Percentiles rank a stretch among this genome's conserved stretches.
These are phyloP conservation scores for Acridotheres tristis DNA, from an alignment of 2,797 vertebrate species.

Conservation along the genomic window DNA sequence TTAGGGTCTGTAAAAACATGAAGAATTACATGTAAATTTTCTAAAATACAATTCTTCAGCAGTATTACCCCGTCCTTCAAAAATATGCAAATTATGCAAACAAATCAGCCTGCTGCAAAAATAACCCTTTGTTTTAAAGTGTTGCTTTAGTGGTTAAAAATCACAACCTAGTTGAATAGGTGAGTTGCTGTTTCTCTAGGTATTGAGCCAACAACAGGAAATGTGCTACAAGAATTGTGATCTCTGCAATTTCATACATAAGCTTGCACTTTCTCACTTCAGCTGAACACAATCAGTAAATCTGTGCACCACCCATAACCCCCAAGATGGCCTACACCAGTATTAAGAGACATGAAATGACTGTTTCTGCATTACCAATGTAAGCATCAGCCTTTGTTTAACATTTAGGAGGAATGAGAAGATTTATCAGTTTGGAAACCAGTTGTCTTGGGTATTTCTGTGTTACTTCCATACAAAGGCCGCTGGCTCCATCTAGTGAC, in stretches of 20 bases:
- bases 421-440: background rate
- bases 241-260: background rate
- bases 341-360: background rate
- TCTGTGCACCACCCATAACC: background rate
- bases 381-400: background rate
- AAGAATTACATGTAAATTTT: background rate
- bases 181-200: background rate
- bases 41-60: background rate
- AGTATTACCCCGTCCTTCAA: background rate
- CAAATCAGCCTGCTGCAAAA: background rate
- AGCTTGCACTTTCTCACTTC: background rate
- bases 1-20: slow-evolving; percentile 84
- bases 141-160: background rate
- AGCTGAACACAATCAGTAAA: background rate
- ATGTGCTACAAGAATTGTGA: background rate
- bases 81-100: background rate
- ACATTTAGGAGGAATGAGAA: background rate
- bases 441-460: background rate
- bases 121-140: background rate
- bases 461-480: background rate
- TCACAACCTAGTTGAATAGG: background rate
- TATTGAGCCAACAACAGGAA: background rate
- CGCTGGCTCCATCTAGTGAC: slow-evolving; percentile 51
- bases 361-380: background rate
- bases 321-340: background rate